Evolutionary conservation across 2,888 invertebrate genomes (phyloP).

Genomic region (Laspeyria flexula): DNA sequence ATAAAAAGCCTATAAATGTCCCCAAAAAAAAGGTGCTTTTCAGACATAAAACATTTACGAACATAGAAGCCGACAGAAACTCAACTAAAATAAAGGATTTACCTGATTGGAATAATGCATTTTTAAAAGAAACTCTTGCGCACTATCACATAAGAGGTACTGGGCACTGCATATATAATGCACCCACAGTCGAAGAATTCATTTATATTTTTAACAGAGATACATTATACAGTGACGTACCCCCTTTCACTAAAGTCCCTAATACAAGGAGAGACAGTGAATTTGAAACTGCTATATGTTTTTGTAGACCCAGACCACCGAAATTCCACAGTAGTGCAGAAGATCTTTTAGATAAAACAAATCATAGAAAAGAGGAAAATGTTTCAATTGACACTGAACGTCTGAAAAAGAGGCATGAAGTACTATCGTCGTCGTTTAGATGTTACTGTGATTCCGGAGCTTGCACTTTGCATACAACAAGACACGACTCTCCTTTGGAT

Average conservation of each 20-base stretch:
- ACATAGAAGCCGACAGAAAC: slow-evolving; percentile 76
- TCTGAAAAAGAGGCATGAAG: slow-evolving; percentile 61
- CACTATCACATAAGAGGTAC: slow-evolving; percentile 81
- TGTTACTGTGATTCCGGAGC: slow-evolving; percentile 77
- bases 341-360: slow-evolving; percentile 67
- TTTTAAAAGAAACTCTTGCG: slow-evolving; percentile 74
- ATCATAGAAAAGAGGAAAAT: slow-evolving; percentile 57
- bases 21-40: slow-evolving; percentile 75
- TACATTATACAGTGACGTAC: slow-evolving; percentile 66
- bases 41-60: slow-evolving; percentile 81
- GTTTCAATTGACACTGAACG: slow-evolving; percentile 67
- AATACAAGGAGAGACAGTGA: slow-evolving; percentile 71
- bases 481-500: slow-evolving; percentile 61
- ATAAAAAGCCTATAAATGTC: slow-evolving; percentile 59
- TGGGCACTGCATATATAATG: slow-evolving; percentile 79
- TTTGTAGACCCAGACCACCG: slow-evolving; percentile 73
- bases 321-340: slow-evolving; percentile 79
- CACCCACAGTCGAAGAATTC: slow-evolving; percentile 76
- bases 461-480: slow-evolving; percentile 70
- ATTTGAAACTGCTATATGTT: slow-evolving; percentile 81
- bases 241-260: slow-evolving; percentile 66
- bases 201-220: slow-evolving; percentile 81
- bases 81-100: slow-evolving; percentile 65
- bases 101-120: slow-evolving; percentile 66
- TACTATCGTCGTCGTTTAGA: slow-evolving; percentile 70